phyloP scores from a whole-genome alignment of 2,113 vertebrate species.

The Nesoenas mayeri region DNA sequence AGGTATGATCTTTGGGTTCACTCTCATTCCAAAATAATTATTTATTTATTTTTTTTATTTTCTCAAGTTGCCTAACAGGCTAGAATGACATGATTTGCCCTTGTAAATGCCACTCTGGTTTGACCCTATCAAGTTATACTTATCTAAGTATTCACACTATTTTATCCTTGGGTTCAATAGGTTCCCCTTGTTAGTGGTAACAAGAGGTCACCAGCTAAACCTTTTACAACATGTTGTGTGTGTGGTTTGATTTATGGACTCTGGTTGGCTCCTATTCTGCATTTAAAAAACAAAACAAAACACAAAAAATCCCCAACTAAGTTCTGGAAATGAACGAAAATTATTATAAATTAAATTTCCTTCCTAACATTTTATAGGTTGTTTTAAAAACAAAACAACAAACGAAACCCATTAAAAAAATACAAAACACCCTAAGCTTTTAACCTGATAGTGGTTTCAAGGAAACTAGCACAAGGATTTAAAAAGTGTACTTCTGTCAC shows the following conservation, averaged over 20 bases:
- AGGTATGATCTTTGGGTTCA: neutral
- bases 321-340: neutral
- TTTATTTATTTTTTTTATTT: neutral
- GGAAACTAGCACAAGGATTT: neutral
- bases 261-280: neutral
- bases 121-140: slow-evolving; percentile 55
- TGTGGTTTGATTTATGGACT: neutral
- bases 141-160: slow-evolving; percentile 36
- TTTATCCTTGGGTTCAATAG: neutral
- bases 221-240: neutral
- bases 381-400: neutral
- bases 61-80: neutral
- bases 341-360: neutral
- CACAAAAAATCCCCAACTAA: neutral
- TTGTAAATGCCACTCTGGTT: slow-evolving; percentile 39
- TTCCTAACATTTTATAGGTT: neutral
- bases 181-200: neutral
- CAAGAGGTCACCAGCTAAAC: neutral
- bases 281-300: neutral
- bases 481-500: neutral
- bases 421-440: neutral
- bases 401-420: neutral
- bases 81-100: slow-evolving; percentile 21
- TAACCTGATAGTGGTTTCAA: neutral
- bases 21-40: neutral